Evolutionary conservation across 2,888 invertebrate species (phyloP), one percentile per base, ranked within the genome.

Genomic region (Synanthedon tipuliformis): DNA sequence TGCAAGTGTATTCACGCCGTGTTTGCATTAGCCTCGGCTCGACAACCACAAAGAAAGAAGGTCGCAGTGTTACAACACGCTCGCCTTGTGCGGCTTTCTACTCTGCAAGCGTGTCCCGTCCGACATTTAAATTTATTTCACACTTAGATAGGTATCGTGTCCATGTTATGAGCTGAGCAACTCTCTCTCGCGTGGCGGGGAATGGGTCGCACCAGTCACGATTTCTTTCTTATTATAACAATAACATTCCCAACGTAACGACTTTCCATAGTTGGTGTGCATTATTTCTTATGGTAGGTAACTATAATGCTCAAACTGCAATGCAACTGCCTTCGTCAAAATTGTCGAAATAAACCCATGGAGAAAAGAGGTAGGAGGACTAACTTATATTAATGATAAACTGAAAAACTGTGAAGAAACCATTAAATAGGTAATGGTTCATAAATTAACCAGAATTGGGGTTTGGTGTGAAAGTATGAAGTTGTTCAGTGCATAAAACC

Each of bases 61-160:
- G 87, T 80, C 86, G 80, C 63, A 64, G 66, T 72, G 68, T 87
- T 87, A 78, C 87, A 80, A 85, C 83, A 85, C 70, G 81, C 65
- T 83, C 71, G 84, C 84, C 84, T 84, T 84, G 84, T 77, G 62
- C 79, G 80, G 85, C 86, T 87, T 87, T 87, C 87, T 87, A 87
- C 81, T 82, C 73, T 65, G 74, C 72, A 66, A 81, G 77, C 84
- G 77, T 81, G 86, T 83, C 78, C 78, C 81, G 82, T 79, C 83
- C 81, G 82, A 80, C 83, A 82, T 84, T 83, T 82, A 81, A 83
- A 86, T 82, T 78, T 78, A 78, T 81, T 85, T 84, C 67, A 73
- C 80, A 81, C 82, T 81, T 54, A 78, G 80, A 78, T 78, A 78
- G 80, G 78, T 78, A 80, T 75, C 71, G 76, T 71, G 69, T 69